Base-by-base conservation (phyloP, 2,113 vertebrate species). In the Callospermophilus lateralis region DNA sequence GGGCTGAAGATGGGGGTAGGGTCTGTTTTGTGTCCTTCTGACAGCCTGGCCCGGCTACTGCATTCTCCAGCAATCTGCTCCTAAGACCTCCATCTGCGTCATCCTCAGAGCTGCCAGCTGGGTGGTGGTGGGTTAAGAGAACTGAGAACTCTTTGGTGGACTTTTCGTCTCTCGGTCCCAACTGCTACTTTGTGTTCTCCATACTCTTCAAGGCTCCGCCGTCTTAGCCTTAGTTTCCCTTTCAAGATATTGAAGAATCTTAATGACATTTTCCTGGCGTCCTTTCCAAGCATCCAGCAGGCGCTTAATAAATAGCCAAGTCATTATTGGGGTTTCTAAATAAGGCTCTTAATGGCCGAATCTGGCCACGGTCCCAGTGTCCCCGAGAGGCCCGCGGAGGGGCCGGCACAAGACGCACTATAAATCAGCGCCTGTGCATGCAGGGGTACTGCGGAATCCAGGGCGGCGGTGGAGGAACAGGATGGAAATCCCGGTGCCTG, bases 311-410 rank as follows among this genome's bases (percentile, higher is more conserved):
- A 97, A 97, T 79, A 94, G 94, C 92, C 72, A 96, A 94, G 91
- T 97, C 95, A 97, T 98, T 97, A 93, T 97, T 96, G 87, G 94
- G 76, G 87, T 97, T 97, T 97, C 97, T 98, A 97, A 97, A 97
- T 97, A 97, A 98, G 97, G 94, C 84, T 95, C 74, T 84, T 93
- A 93, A 94, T 95, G 96, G 94, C 93, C 34, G 48, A 63, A 68
- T 37, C 94, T 97, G 97, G 97, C 97, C 55, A 32, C 11, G 6
- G 42, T 95, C 98, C 98, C 93, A 76, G 67, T 94, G 98, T 97
- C 94, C 97, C 95, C 32, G 92, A 92, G 96, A 95, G 55, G 95
- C 96, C 91, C 32, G 90, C 94, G 39, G 70, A 87, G 84, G 89
- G 97, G 92, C 96, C 84, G 90, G 96, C 92, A 83, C 97, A 26